phyloP scores from a whole-genome alignment of 2,888 invertebrate species.

The Cosmia trapezina region DNA sequence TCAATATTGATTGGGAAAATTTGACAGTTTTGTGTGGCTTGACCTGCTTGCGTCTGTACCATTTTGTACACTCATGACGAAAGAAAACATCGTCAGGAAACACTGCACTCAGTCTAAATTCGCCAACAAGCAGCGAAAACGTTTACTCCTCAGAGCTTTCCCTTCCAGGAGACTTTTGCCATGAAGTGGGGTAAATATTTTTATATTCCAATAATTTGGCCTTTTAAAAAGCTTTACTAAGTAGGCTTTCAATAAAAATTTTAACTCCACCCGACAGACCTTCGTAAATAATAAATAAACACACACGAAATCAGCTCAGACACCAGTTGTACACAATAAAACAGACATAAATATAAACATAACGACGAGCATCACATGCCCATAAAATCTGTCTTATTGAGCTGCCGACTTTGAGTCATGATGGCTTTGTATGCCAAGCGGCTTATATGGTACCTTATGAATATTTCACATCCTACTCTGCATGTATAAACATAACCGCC shows the following conservation, averaged over 20 bases:
- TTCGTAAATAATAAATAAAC: slow-evolving; percentile 38
- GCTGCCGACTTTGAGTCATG: slow-evolving; percentile 54
- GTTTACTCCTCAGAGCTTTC: not conserved
- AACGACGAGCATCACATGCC: slow-evolving; percentile 40
- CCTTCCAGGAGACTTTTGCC: not conserved
- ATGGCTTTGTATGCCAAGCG: slow-evolving; percentile 64
- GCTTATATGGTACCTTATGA: slow-evolving; percentile 71
- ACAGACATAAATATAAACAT: slow-evolving; percentile 35
- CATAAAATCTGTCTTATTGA: slow-evolving; percentile 74
- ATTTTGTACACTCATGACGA: not conserved
- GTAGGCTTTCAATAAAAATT: not conserved
- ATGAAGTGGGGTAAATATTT: not conserved
- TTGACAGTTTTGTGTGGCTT: too few relatives aligned
- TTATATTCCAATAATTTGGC: not conserved
- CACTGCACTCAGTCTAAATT: too few relatives aligned
- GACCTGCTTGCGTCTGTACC: too few relatives aligned
- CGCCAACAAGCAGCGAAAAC: not conserved
- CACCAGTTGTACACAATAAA: slow-evolving; percentile 24
- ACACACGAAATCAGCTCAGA: slow-evolving; percentile 14
- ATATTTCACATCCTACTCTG: slow-evolving; percentile 74
- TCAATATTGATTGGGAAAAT: too few relatives aligned
- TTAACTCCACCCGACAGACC: not conserved
- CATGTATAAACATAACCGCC: slow-evolving; percentile 38
- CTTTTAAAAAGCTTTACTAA: not conserved
- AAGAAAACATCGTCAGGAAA: not conserved